Evolutionary conservation across 2,113 vertebrate species (phyloP).

Genomic region (Mastomys coucha): DNA sequence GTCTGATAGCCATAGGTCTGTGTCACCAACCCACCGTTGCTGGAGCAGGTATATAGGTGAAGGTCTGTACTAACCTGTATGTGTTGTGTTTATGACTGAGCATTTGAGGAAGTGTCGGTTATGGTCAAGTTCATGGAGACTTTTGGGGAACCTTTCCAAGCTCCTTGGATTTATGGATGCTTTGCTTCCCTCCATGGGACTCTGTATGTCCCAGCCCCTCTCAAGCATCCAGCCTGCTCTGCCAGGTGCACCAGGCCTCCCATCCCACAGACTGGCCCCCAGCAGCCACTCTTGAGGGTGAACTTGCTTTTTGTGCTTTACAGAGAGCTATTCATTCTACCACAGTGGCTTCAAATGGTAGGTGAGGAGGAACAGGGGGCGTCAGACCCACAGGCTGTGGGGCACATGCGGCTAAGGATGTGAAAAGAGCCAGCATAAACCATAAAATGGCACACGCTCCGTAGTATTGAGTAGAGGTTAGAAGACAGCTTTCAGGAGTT

Average conservation of each 20-base stretch:
- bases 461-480: background rate
- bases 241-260: background rate
- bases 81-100: background rate
- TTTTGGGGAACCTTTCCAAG: background rate
- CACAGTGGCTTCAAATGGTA: background rate
- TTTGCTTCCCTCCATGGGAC: background rate
- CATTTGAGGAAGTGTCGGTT: background rate
- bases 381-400: background rate
- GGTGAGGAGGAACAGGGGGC: background rate
- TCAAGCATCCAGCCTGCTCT: background rate
- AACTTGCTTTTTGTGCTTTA: background rate
- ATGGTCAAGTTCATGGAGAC: background rate
- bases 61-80: accelerated
- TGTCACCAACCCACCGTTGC: background rate
- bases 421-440: no score
- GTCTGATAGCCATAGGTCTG: background rate
- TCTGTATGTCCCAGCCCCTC: no score
- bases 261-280: background rate
- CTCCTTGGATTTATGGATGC: background rate
- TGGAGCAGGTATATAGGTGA: accelerated
- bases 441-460: background rate
- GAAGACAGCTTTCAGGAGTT: background rate
- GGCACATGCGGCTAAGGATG: background rate
- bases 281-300: background rate
- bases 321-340: background rate